Percentiles rank a stretch among this genome's conserved stretches.
Evolutionary conservation across 2,888 invertebrate species (phyloP).

Genomic region (Cyrtodaria siliqua): DNA sequence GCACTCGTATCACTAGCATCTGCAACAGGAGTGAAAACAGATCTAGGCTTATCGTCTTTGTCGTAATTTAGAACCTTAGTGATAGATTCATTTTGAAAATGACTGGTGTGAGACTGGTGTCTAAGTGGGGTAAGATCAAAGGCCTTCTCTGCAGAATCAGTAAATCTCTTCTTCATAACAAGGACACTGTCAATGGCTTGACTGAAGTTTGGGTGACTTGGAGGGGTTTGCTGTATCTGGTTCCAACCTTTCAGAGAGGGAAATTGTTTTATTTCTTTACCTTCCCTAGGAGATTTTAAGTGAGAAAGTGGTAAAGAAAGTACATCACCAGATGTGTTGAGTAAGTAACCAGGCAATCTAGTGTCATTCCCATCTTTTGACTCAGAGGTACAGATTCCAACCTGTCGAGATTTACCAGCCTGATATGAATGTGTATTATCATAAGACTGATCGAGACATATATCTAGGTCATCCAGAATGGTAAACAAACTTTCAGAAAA

Average conservation of each 20-base stretch:
- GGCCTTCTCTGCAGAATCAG: slow-evolving; percentile 19
- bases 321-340: background rate
- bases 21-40: background rate
- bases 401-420: too few relatives aligned
- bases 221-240: slow-evolving; percentile 24
- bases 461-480: slow-evolving; percentile 39
- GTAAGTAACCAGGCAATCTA: background rate
- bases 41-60: background rate
- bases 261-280: too few relatives aligned
- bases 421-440: background rate
- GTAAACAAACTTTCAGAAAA: slow-evolving; percentile 20
- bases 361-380: too few relatives aligned
- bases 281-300: too few relatives aligned
- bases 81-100: background rate
- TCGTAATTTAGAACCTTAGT: background rate
- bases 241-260: slow-evolving; percentile 4
- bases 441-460: slow-evolving; percentile 25
- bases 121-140: slow-evolving; percentile 13
- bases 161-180: slow-evolving; percentile 51
- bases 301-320: too few relatives aligned
- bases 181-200: slow-evolving; percentile 54
- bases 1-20: background rate
- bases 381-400: too few relatives aligned
- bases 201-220: slow-evolving; percentile 25
- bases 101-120: background rate